Evolutionary conservation across 2,113 vertebrate genomes (phyloP).

Genomic region (Ardeotis arabs): DNA sequence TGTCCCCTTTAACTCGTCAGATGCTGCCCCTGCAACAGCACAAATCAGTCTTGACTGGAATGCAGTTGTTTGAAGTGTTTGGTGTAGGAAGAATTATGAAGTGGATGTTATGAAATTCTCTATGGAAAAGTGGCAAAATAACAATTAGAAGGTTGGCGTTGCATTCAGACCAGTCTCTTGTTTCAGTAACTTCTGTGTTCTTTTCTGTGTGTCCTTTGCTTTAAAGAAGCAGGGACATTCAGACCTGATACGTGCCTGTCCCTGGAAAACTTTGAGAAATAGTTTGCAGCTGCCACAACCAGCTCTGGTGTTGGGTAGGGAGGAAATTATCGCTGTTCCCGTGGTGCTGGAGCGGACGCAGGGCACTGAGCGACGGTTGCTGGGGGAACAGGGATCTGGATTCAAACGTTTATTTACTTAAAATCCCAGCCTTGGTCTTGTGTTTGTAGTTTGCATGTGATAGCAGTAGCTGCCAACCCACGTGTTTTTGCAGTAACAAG

Average conservation of each 20-base stretch:
- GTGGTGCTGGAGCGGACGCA: background rate
- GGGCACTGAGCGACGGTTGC: background rate
- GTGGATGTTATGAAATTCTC: background rate
- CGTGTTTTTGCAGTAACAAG: background rate
- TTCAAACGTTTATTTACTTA: background rate
- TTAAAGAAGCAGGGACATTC: background rate
- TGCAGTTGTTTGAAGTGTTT: background rate
- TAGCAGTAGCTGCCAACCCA: background rate
- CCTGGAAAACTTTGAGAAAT: background rate
- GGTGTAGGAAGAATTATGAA: background rate
- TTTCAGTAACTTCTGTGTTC: background rate
- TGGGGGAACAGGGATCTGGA: background rate
- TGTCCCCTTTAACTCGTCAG: background rate
- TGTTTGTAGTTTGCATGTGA: background rate
- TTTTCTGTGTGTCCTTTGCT: background rate
- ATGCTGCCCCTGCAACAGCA: fast-evolving
- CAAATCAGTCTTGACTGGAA: background rate
- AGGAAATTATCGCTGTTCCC: background rate
- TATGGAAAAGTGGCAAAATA: background rate
- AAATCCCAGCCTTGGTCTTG: background rate
- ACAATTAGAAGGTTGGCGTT: background rate
- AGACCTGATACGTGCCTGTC: background rate
- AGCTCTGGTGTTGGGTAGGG: background rate
- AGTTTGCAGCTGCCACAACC: background rate
- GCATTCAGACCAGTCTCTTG: background rate